phyloP scores from a whole-genome alignment of 2,888 invertebrate species.

The Pollenia angustigena region DNA sequence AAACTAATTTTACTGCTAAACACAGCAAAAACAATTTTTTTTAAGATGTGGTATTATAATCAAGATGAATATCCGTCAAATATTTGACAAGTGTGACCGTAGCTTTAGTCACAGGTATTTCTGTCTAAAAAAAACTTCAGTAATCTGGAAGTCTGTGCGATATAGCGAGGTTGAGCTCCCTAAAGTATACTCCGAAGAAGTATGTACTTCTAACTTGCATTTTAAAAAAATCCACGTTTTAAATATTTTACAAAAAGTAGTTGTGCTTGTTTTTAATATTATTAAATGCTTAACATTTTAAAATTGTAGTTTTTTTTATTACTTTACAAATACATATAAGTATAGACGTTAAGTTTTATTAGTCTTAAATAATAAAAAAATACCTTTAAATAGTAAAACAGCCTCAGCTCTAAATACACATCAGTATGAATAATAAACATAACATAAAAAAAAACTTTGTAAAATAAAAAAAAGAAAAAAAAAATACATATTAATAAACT shows the following conservation, averaged over 20 bases:
- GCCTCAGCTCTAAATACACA: conserved; percentile 62
- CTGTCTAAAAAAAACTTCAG: too few species aligned
- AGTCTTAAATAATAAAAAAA: conserved; percentile 15
- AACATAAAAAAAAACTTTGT: not conserved
- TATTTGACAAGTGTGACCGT: too few species aligned
- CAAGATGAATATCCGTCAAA: too few species aligned
- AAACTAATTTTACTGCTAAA: too few species aligned
- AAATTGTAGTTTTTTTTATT: not conserved
- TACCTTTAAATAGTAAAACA: conserved; percentile 55
- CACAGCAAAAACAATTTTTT: too few species aligned
- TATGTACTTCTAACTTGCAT: too few species aligned
- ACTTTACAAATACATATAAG: conserved; percentile 15
- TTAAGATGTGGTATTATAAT: too few species aligned
- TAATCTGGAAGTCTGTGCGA: too few species aligned
- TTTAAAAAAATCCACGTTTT: too few species aligned
- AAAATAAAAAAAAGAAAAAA: conserved; percentile 3
- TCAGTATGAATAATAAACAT: conserved; percentile 22
- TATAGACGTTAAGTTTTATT: not conserved
- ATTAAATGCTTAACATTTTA: conserved; percentile 19
- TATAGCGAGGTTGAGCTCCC: too few species aligned
- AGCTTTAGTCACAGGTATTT: too few species aligned
- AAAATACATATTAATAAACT: not conserved
- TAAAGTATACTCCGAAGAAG: too few species aligned
- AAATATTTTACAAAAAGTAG: conserved; percentile 7
- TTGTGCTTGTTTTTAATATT: conserved; percentile 6